A percentile compares a stretch with the other conserved stretches of the same genome.
phyloP scores from a whole-genome alignment of 1,140 invertebrate genomes.

The Pissodes strobi region DNA sequence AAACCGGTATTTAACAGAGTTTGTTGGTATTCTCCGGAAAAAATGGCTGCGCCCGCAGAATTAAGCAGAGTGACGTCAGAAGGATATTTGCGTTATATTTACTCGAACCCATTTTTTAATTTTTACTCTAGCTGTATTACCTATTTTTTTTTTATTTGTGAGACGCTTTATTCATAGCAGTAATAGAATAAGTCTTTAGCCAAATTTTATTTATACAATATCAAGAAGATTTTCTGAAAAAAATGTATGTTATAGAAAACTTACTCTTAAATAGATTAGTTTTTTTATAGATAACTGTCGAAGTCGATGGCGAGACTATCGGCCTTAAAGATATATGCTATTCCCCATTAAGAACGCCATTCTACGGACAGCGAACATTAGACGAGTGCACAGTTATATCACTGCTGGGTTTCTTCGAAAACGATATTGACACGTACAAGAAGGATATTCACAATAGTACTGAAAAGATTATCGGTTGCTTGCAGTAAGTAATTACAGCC shows the following conservation, averaged over 20 bases:
- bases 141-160: no score
- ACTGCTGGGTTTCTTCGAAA: slow-evolving; percentile 79
- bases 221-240: no score
- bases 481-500: slow-evolving; percentile 46
- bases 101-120: no score
- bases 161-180: no score
- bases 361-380: slow-evolving; percentile 60
- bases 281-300: slow-evolving; percentile 34
- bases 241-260: no score
- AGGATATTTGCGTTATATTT: no score
- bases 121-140: no score
- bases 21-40: no score
- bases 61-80: no score
- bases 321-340: slow-evolving; percentile 81
- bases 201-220: slow-evolving; percentile 51
- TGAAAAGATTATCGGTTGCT: slow-evolving; percentile 54
- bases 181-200: slow-evolving; percentile 54
- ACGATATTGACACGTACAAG: slow-evolving; percentile 61
- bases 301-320: slow-evolving; percentile 47
- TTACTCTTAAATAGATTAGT: no score
- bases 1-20: no score
- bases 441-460: slow-evolving; percentile 54
- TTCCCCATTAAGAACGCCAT: slow-evolving; percentile 74
- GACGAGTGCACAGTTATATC: slow-evolving; percentile 80
- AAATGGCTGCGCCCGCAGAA: no score